Base-by-base conservation (phyloP, 2,113 vertebrate genomes). In the Solea solea region DNA sequence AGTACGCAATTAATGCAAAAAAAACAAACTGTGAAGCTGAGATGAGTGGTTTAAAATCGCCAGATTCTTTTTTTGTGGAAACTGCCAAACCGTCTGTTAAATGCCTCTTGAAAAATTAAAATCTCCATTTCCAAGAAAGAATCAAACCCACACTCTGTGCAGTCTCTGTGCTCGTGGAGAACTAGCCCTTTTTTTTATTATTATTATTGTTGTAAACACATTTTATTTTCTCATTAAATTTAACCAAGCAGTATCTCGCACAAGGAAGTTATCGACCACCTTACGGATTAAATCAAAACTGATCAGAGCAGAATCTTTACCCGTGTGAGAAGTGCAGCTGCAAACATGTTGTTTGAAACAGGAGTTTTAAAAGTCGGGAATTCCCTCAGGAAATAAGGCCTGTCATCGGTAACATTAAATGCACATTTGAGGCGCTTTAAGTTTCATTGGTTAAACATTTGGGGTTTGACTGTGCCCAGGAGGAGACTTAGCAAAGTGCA, bases 391-490 rank as follows among this genome's bases (percentile, higher is more conserved):
- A 74, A 70, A 69, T 74, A 54, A 60, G 54, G 21, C 49, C 49
- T 44, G 48, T 54, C 77, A 61, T 16, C 11, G 14, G 13, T 21
- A 40, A 66, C 61, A 71, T 75, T 64, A 75, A 68, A 55, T 55
- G 25, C 67, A 51, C 66, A 55, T 55, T 63, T n/a, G 34, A 78
- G 44, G 41, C 62, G 9, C 42, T 65, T 65, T 52, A 42, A 73
- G 48, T 55, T 65, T 56, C 56, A 45, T 50, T 61, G 67, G 72
- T 66, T 66, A 56, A 66, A 71, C 61, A 75, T 75, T 57, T 62
- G 56, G 51, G 66, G 65, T 70, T 70, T 55, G 27, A 64, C 14
- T n/a, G 14, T 15, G 10, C 21, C 34, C 44, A 13, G 34, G 41
- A 53, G 46, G 69, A 51, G 40, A 63, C 25, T 41, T 3, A 15